Evolutionary conservation across 1,140 invertebrate genomes (phyloP).

Genomic region (Saccostrea echinata): DNA sequence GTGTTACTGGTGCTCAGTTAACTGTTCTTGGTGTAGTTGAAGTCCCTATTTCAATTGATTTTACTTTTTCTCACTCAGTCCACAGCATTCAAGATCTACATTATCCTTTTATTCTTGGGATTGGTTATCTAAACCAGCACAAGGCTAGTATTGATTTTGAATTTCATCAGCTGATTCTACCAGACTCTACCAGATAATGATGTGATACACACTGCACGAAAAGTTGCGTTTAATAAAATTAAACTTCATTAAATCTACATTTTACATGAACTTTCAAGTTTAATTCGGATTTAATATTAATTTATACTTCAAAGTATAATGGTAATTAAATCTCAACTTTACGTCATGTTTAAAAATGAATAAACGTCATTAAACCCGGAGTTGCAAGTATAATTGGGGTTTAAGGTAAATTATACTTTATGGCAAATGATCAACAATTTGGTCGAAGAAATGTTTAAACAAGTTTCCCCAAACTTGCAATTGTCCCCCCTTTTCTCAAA

Average conservation of each 20-base stretch:
- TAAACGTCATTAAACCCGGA: slow-evolving; percentile 7
- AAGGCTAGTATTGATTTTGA: slow-evolving; percentile 31
- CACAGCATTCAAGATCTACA: slow-evolving; percentile 38
- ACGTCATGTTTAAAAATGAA: neutral
- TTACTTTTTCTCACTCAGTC: slow-evolving; percentile 29
- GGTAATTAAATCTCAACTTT: slow-evolving; percentile 26
- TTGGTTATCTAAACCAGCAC: slow-evolving; percentile 39
- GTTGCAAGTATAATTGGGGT: slow-evolving; percentile 8
- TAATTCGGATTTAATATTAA: slow-evolving; percentile 17
- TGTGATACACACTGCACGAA: too few species aligned
- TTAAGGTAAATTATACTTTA: neutral
- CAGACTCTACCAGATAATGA: slow-evolving; percentile 7
- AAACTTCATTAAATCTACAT: slow-evolving; percentile 4
- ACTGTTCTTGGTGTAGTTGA: too few species aligned
- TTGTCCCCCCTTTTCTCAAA: neutral
- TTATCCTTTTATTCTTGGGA: slow-evolving; percentile 42
- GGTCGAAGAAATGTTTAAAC: neutral
- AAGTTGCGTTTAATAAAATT: neutral
- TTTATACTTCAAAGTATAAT: neutral
- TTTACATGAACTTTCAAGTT: slow-evolving; percentile 30
- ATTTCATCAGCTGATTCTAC: neutral
- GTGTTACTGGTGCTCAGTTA: too few species aligned
- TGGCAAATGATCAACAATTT: neutral
- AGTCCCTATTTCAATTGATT: too few species aligned
- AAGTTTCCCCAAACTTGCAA: neutral